Percentiles rank a stretch among this genome's conserved stretches.
phyloP scores from a whole-genome alignment of 2,888 invertebrate genomes.

The Lasiommata megera region DNA sequence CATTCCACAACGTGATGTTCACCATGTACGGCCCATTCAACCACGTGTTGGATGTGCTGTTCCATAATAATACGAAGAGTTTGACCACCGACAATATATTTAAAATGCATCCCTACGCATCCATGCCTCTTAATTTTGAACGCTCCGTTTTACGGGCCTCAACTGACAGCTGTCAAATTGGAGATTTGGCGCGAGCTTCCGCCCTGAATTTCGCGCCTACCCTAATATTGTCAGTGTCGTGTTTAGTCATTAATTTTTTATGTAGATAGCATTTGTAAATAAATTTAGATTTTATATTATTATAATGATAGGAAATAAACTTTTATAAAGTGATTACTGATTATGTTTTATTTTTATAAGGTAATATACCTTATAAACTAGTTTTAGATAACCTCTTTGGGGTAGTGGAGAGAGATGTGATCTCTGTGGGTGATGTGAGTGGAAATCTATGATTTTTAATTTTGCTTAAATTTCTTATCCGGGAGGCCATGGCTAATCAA shows the following conservation, averaged over 20 bases:
- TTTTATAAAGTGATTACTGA: no score
- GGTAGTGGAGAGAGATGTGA: no score
- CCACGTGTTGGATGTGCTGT: constrained; percentile 83
- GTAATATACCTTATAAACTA: no score
- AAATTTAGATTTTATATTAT: background rate
- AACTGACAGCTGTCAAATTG: constrained; percentile 44
- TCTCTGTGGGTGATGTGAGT: no score
- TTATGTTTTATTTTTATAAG: no score
- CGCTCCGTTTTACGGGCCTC: constrained; percentile 43
- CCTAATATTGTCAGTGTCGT: constrained; percentile 40
- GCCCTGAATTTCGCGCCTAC: constrained; percentile 45
- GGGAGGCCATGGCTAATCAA: no score
- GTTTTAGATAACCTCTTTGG: no score
- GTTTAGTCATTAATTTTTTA: constrained; percentile 50
- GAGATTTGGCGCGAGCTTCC: constrained; percentile 45
- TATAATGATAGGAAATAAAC: no score
- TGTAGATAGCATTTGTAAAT: constrained; percentile 20
- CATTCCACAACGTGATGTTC: constrained; percentile 82
- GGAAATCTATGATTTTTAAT: no score
- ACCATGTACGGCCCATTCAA: constrained; percentile 87
- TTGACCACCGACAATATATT: constrained; percentile 53
- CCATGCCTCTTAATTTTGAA: constrained; percentile 67
- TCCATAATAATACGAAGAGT: constrained; percentile 80
- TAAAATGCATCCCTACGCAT: constrained; percentile 54
- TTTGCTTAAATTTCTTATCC: no score